Evolutionary conservation across 1,140 invertebrate genomes (phyloP).

Genomic region (Asobara japonica): DNA sequence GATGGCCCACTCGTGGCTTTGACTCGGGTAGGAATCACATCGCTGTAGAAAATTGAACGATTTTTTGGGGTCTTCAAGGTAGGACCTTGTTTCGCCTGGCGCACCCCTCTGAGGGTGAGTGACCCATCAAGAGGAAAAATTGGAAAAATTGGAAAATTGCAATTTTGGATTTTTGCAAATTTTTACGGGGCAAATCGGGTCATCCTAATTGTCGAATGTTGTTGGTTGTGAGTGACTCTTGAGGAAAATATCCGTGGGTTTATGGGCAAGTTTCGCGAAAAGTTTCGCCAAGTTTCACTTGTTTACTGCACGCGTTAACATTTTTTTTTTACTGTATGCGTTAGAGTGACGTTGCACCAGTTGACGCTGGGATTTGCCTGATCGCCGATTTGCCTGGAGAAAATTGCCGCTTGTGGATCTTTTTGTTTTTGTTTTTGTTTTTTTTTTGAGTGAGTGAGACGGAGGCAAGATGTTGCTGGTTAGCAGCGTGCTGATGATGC

Average conservation of each 20-base stretch:
- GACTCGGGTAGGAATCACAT: constrained; percentile 22
- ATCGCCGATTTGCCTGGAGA: neutral
- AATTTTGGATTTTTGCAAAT: too few relatives aligned
- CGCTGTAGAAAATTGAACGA: neutral
- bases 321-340: neutral
- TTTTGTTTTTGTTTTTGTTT: neutral
- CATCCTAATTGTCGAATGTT: neutral
- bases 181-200: neutral
- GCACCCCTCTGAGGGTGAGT: neutral
- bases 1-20: constrained; percentile 38
- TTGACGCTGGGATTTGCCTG: neutral
- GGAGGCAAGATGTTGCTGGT: constrained; percentile 48
- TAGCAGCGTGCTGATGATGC: constrained; percentile 45
- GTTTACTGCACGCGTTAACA: constrained; percentile 6
- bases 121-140: neutral
- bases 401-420: neutral
- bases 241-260: too few relatives aligned
- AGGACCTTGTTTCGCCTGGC: neutral
- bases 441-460: neutral
- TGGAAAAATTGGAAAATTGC: too few relatives aligned
- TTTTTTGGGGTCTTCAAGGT: neutral
- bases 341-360: constrained; percentile 4
- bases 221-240: too few relatives aligned
- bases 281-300: constrained; percentile 7
- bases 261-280: neutral